These are phyloP conservation scores for Numenius arquata DNA, from an alignment of 2,113 vertebrate species.

Conservation along the genomic window DNA sequence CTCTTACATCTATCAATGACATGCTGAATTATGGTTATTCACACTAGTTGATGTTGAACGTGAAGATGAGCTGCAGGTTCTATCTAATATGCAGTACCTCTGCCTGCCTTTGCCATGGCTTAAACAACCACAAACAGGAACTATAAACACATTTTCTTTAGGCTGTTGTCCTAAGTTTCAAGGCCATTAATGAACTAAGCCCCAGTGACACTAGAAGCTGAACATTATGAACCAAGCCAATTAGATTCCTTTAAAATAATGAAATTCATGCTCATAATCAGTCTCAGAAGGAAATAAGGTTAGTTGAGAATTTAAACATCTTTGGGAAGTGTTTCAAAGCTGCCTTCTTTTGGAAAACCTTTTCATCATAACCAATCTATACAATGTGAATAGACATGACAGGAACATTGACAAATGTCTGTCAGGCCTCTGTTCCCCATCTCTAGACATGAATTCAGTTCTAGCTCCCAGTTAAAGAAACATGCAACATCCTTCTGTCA, in stretches of 20 bases:
- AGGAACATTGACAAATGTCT: not conserved
- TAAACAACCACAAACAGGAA: not conserved
- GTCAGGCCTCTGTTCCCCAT: not conserved
- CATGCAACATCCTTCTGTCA: not conserved
- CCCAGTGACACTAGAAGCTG: not conserved
- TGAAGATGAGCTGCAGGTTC: not conserved
- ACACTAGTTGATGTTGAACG: not conserved
- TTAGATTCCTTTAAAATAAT: not conserved
- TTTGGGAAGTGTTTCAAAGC: not conserved
- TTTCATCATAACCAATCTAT: not conserved
- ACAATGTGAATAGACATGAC: not conserved
- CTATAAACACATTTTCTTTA: not conserved
- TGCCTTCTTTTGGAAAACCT: not conserved
- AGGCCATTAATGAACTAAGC: not conserved
- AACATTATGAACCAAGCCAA: not conserved
- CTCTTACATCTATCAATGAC: not conserved
- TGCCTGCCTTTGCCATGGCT: not conserved
- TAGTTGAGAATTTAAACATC: not conserved
- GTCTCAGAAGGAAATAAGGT: not conserved
- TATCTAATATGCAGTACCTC: not conserved
- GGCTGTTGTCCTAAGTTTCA: not conserved
- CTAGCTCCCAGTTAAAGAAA: not conserved
- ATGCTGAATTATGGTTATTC: not conserved
- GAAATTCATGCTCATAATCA: not conserved
- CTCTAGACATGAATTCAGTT: not conserved